A percentile compares a stretch with the other conserved stretches of the same genome.
These are phyloP conservation scores for Hyalella azteca DNA, from an alignment of 2,888 invertebrate genomes.

Conservation along the genomic window DNA sequence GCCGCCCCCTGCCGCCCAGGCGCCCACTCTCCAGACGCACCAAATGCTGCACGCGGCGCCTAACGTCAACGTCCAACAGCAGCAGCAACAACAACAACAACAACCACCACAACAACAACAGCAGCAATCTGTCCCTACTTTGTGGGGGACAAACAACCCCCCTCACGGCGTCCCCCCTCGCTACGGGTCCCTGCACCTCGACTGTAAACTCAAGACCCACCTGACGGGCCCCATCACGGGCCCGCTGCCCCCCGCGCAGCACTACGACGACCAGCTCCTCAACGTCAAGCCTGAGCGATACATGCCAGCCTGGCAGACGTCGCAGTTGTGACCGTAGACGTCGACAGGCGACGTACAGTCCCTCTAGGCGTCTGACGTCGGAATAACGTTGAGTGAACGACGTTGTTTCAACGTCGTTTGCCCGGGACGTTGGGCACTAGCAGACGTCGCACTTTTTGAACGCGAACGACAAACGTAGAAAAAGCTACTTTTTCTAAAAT, in stretches of 20 bases:
- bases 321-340: constrained; percentile 57
- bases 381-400: too few relatives aligned
- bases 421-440: too few relatives aligned
- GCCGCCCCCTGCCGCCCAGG: constrained; percentile 52
- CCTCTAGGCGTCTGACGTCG: too few relatives aligned
- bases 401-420: too few relatives aligned
- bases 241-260: constrained; percentile 54
- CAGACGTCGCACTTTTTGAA: too few relatives aligned
- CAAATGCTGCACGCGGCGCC: constrained; percentile 11
- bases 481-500: too few relatives aligned
- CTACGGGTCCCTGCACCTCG: constrained; percentile 54
- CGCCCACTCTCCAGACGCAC: constrained; percentile 44
- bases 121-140: neutral
- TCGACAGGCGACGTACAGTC: too few relatives aligned
- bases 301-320: constrained; percentile 57
- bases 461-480: too few relatives aligned
- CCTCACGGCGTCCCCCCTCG: constrained; percentile 20
- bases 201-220: constrained; percentile 56
- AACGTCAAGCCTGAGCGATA: constrained; percentile 55
- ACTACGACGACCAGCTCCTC: constrained; percentile 57
- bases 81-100: constrained; percentile 31
- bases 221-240: constrained; percentile 49
- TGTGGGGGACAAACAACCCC: constrained; percentile 11
- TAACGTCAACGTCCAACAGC: constrained; percentile 1
- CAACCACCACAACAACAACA: neutral